Evolutionary conservation across 2,797 vertebrate genomes (phyloP).

Genomic region (Lycodopsis pacificus): DNA sequence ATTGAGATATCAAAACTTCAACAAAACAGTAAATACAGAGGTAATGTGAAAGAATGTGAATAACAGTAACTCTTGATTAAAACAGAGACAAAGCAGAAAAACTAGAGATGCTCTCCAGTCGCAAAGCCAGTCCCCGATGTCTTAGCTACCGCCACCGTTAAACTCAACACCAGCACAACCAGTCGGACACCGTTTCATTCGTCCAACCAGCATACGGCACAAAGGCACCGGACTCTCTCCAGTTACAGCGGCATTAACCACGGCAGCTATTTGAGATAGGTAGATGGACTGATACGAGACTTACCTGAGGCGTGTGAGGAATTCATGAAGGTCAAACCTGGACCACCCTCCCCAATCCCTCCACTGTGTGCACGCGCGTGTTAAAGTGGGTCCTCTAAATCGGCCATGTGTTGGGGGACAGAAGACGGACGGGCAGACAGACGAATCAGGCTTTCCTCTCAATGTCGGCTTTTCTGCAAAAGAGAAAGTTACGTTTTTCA

Average conservation of each 20-base stretch:
- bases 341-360: constrained; percentile 26
- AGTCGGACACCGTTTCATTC: not conserved
- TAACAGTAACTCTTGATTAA: not conserved
- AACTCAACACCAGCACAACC: not conserved
- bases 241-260: not conserved
- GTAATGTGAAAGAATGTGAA: not conserved
- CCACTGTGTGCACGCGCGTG: constrained; percentile 21
- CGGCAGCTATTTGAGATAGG: constrained; percentile 1
- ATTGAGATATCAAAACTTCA: not conserved
- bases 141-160: not conserved
- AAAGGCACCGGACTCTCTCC: not conserved
- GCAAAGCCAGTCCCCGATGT: not conserved
- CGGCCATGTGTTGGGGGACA: constrained; percentile 71
- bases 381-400: constrained; percentile 81
- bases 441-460: constrained; percentile 13
- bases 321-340: constrained; percentile 73
- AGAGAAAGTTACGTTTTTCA: constrained; percentile 18
- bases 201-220: not conserved
- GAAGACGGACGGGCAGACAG: constrained; percentile 13
- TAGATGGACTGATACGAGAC: not conserved
- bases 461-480: constrained; percentile 37
- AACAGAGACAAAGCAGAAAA: not conserved
- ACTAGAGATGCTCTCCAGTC: not conserved
- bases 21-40: not conserved
- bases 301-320: constrained; percentile 80